A percentile compares a stretch with the other conserved stretches of the same genome.
Evolutionary conservation across 2,113 vertebrate genomes (phyloP).

Genomic region (Hippocampus barbouri): DNA sequence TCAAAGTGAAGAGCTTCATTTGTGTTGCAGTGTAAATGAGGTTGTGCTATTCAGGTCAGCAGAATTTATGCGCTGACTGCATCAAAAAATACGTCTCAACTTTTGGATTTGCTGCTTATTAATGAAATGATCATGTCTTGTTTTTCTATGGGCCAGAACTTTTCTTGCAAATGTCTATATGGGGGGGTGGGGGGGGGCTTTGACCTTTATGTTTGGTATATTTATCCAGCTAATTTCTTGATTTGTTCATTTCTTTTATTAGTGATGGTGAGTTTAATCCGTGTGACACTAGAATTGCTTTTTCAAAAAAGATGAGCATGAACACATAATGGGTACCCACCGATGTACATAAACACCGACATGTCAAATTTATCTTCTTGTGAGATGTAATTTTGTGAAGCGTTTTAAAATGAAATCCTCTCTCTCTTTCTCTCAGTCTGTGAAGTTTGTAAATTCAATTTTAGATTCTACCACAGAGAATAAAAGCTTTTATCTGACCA

Average conservation of each 20-base stretch:
- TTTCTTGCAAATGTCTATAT: slow-evolving; percentile 50
- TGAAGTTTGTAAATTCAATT: slow-evolving; percentile 56
- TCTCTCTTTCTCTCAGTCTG: slow-evolving; percentile 27
- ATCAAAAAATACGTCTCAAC: slow-evolving; percentile 29
- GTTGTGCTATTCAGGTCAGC: slow-evolving; percentile 30
- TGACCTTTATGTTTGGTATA: slow-evolving; percentile 60
- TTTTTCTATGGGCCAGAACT: slow-evolving; percentile 49
- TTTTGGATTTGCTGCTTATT: slow-evolving; percentile 28
- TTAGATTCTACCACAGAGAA: not conserved
- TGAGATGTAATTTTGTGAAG: slow-evolving; percentile 70
- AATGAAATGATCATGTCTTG: slow-evolving; percentile 37
- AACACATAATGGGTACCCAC: slow-evolving; percentile 59
- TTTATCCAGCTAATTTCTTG: slow-evolving; percentile 64
- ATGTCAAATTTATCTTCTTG: slow-evolving; percentile 61
- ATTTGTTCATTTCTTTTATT: slow-evolving; percentile 59
- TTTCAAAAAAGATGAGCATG: slow-evolving; percentile 61
- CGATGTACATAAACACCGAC: slow-evolving; percentile 65
- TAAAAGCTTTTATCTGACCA: slow-evolving; percentile 43
- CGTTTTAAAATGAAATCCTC: slow-evolving; percentile 55
- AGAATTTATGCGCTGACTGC: slow-evolving; percentile 27
- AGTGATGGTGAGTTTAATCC: slow-evolving; percentile 64
- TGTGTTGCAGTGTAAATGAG: slow-evolving; percentile 40
- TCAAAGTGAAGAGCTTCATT: slow-evolving; percentile 36
- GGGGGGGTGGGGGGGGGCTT: slow-evolving; percentile 51
- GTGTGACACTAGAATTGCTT: slow-evolving; percentile 54